Conservation (phyloP, 2,113 vertebrate genomes). For the Amblyornis subalaris region DNA sequence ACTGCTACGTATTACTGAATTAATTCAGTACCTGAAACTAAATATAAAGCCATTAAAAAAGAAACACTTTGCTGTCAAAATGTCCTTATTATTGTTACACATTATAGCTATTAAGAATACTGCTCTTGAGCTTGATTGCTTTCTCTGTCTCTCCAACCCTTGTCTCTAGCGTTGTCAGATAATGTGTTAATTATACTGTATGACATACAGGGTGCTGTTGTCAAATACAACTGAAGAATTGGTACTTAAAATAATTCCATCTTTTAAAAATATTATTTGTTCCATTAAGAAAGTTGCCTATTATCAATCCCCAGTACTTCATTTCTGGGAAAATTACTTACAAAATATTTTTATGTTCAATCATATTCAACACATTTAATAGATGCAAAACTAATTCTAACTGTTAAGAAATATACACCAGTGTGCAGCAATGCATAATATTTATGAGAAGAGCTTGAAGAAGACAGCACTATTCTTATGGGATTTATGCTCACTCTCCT, state of each 20-base stretch:
- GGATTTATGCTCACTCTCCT: background rate
- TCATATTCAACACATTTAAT: background rate
- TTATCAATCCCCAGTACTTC: background rate
- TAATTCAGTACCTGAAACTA: background rate
- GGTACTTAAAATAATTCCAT: background rate
- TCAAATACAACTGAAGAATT: background rate
- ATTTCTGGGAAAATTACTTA: background rate
- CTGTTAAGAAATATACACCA: background rate
- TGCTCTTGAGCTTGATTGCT: background rate
- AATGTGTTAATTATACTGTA: background rate
- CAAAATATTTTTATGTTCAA: background rate
- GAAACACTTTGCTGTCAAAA: background rate
- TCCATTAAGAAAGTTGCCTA: background rate
- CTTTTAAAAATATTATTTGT: background rate
- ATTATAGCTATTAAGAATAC: background rate
- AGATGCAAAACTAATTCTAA: background rate
- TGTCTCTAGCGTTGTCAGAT: background rate
- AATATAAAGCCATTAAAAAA: background rate
- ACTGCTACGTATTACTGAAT: background rate
- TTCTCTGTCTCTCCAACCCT: background rate
- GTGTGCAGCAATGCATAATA: background rate
- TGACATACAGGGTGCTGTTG: background rate
- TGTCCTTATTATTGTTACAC: background rate
- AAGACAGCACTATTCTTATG: background rate
- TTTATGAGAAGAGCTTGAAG: background rate